These are phyloP conservation scores for Lordiphosa stackelbergi DNA, from an alignment of 1,140 invertebrate species.

Conservation along the genomic window DNA sequence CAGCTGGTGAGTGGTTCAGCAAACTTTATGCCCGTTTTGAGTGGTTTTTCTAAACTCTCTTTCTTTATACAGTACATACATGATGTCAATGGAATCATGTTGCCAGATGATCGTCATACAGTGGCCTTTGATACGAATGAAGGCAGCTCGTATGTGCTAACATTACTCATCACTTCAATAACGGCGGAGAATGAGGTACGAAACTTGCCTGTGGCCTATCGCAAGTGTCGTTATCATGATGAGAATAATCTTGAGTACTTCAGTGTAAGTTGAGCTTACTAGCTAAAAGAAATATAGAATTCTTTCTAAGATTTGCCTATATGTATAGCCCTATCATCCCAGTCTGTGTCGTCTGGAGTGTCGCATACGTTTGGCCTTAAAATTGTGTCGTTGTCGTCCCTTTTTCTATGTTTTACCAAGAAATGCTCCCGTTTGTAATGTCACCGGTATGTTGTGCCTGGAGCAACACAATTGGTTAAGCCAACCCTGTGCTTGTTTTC, in stretches of 20 bases:
- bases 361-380: constrained; percentile 50
- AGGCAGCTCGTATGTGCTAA: constrained; percentile 39
- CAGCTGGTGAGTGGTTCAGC: constrained; percentile 16
- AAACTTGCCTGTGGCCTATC: constrained; percentile 59
- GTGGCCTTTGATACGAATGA: constrained; percentile 26
- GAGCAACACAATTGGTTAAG: constrained; percentile 48
- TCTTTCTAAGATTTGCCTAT: neutral
- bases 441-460: constrained; percentile 59
- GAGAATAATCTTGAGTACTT: constrained; percentile 59
- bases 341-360: constrained; percentile 66
- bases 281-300: neutral
- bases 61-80: constrained; percentile 44
- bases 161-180: constrained; percentile 36
- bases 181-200: constrained; percentile 55
- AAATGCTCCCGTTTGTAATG: constrained; percentile 33
- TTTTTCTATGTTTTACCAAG: constrained; percentile 56
- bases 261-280: constrained; percentile 18
- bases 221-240: constrained; percentile 63
- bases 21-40: neutral
- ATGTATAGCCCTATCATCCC: constrained; percentile 47
- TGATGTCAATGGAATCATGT: constrained; percentile 56
- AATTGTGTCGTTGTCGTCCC: constrained; percentile 61
- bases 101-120: constrained; percentile 47
- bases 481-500: constrained; percentile 43
- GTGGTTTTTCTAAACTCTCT: neutral